phyloP scores from a whole-genome alignment of 2,797 vertebrate species.

The Bradypodion ventrale region DNA sequence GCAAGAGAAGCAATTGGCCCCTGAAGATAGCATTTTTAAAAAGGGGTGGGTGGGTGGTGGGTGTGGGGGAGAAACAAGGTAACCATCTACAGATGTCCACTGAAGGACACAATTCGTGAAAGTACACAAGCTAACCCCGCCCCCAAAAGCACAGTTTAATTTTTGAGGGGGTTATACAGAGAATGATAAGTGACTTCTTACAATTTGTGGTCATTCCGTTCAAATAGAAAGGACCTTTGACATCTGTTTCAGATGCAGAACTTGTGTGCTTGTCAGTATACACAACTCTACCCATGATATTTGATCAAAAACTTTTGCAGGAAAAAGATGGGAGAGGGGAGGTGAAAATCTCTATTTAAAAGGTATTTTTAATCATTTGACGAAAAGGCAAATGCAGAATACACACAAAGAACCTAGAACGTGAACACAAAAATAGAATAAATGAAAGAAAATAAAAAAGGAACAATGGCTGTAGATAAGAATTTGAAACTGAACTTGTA shows the following conservation, averaged over 20 bases:
- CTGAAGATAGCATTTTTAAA: background rate
- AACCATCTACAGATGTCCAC: background rate
- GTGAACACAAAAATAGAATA: background rate
- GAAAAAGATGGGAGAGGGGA: background rate
- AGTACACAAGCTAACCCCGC: background rate
- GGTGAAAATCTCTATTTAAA: background rate
- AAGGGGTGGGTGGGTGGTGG: background rate
- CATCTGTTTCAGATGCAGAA: slow-evolving; percentile 34
- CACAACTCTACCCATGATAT: background rate
- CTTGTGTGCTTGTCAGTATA: slow-evolving; percentile 6
- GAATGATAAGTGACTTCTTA: slow-evolving; percentile 6
- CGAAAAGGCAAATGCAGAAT: background rate
- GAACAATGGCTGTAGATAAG: background rate
- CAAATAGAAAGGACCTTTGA: background rate
- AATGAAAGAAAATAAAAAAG: background rate
- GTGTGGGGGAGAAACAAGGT: background rate
- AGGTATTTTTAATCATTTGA: background rate
- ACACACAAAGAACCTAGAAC: background rate
- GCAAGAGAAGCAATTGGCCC: background rate
- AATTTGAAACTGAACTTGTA: slow-evolving; percentile 5
- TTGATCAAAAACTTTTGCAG: slow-evolving; percentile 25
- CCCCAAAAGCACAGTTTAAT: background rate
- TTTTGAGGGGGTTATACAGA: background rate
- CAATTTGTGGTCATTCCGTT: background rate
- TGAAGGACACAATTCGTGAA: background rate